A percentile compares a stretch with the other conserved stretches of the same genome.
Evolutionary conservation across 2,113 vertebrate genomes (phyloP).

Genomic region (Laticauda colubrina): DNA sequence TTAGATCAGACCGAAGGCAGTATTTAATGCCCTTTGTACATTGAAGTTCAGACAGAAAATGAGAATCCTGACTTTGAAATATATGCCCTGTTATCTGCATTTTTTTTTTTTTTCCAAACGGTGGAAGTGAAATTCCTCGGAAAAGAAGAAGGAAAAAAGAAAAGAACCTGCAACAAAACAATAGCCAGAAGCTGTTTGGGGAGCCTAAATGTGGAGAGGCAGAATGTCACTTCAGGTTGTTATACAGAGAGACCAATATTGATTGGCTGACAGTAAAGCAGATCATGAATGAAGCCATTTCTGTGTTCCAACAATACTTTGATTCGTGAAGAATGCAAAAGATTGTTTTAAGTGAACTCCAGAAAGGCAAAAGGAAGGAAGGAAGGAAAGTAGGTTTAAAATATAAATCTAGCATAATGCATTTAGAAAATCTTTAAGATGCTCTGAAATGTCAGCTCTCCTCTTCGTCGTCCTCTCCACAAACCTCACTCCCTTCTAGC

Average conservation of each 20-base stretch:
- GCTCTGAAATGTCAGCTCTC: not conserved
- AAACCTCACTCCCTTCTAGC: too few relatives aligned
- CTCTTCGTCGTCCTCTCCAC: not conserved
- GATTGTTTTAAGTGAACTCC: not conserved
- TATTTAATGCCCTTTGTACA: not conserved
- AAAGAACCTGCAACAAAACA: not conserved
- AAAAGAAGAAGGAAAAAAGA: not conserved
- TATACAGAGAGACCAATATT: not conserved
- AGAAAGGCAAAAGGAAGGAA: not conserved
- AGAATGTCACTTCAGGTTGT: not conserved
- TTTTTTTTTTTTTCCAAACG: conserved; percentile 28
- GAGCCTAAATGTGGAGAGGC: not conserved
- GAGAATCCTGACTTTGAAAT: conserved; percentile 27
- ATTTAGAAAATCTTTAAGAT: not conserved
- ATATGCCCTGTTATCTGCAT: conserved; percentile 22
- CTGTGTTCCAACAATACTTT: not conserved
- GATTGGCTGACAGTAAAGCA: not conserved
- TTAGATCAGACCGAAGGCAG: too few relatives aligned
- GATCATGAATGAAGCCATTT: not conserved
- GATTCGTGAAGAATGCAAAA: not conserved
- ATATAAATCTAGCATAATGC: not conserved
- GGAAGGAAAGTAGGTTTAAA: not conserved
- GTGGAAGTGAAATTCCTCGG: not conserved
- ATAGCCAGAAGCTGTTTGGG: not conserved
- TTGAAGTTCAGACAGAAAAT: conserved; percentile 17